These are phyloP conservation scores for Fistularia tabacaria DNA, from an alignment of 2,797 vertebrate genomes.

Conservation along the genomic window DNA sequence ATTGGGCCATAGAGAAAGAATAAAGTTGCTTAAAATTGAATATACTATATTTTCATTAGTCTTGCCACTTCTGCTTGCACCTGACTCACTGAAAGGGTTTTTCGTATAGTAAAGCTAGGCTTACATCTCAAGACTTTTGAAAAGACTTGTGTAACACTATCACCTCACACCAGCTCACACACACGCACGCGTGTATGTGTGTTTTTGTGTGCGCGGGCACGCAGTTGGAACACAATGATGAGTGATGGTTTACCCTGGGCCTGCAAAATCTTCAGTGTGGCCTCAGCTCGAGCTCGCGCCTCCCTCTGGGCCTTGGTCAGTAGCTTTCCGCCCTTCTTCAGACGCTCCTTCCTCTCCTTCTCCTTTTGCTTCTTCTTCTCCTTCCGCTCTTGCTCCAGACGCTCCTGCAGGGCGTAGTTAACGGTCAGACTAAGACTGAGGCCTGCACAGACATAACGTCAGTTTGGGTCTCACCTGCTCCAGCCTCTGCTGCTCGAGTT, in stretches of 20 bases:
- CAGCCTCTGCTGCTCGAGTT: constrained; percentile 85
- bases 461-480: constrained; percentile 81
- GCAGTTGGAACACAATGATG: too few relatives aligned
- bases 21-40: too few relatives aligned
- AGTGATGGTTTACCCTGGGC: constrained; percentile 83
- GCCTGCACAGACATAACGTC: neutral
- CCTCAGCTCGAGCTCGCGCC: constrained; percentile 86
- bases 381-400: constrained; percentile 90
- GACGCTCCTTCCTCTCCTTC: constrained; percentile 93
- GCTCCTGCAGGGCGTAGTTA: constrained; percentile 75
- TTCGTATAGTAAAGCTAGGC: too few relatives aligned
- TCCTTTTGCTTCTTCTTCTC: constrained; percentile 98
- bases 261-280: constrained; percentile 88
- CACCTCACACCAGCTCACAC: too few relatives aligned
- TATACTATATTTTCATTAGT: too few relatives aligned
- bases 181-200: too few relatives aligned
- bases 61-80: too few relatives aligned
- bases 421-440: neutral
- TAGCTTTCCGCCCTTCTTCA: constrained; percentile 96
- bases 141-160: too few relatives aligned
- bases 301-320: constrained; percentile 91
- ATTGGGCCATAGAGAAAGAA: too few relatives aligned
- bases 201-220: too few relatives aligned
- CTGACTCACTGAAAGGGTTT: too few relatives aligned
- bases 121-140: too few relatives aligned